These are phyloP conservation scores for Syngnathus scovelli DNA, from an alignment of 2,113 vertebrate species.

Conservation along the genomic window DNA sequence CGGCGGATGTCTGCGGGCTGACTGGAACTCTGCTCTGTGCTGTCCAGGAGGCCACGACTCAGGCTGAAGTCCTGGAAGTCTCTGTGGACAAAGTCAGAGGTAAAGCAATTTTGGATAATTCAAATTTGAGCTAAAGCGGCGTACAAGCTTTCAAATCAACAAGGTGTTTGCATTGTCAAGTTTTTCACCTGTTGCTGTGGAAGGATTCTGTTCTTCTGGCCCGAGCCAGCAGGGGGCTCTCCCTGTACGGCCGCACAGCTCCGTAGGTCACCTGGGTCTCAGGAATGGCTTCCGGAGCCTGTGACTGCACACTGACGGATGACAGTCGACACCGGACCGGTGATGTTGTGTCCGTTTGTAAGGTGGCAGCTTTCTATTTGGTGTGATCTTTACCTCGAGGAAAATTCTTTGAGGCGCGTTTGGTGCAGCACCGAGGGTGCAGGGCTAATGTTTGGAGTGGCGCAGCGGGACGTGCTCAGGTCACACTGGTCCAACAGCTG, in stretches of 20 bases:
- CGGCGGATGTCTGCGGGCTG: slow-evolving; percentile 62
- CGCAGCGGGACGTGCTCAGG: slow-evolving; percentile 91
- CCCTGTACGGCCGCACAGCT: slow-evolving; percentile 86
- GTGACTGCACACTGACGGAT: slow-evolving; percentile 82
- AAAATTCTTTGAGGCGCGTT: slow-evolving; percentile 85
- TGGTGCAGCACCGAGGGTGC: slow-evolving; percentile 91
- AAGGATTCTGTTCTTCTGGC: slow-evolving; percentile 93
- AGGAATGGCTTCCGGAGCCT: slow-evolving; percentile 76
- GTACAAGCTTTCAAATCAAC: background rate
- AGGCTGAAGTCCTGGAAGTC: slow-evolving; percentile 87
- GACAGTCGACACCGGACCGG: background rate
- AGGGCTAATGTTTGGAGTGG: slow-evolving; percentile 94
- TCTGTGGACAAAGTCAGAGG: slow-evolving; percentile 48
- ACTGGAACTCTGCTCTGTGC: slow-evolving; percentile 46
- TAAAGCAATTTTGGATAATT: background rate
- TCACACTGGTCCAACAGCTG: slow-evolving; percentile 84
- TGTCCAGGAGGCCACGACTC: slow-evolving; percentile 74
- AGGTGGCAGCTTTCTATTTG: background rate
- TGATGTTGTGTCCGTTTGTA: background rate
- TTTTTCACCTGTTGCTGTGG: slow-evolving; percentile 76
- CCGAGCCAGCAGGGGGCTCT: slow-evolving; percentile 89
- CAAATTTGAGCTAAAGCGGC: too few relatives aligned
- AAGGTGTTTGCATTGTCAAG: background rate
- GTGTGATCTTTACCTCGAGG: slow-evolving; percentile 77
- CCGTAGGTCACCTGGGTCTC: slow-evolving; percentile 83